A percentile compares a stretch with the other conserved stretches of the same genome.
phyloP scores from a whole-genome alignment of 2,888 invertebrate genomes.

The Dascillus cervinus region DNA sequence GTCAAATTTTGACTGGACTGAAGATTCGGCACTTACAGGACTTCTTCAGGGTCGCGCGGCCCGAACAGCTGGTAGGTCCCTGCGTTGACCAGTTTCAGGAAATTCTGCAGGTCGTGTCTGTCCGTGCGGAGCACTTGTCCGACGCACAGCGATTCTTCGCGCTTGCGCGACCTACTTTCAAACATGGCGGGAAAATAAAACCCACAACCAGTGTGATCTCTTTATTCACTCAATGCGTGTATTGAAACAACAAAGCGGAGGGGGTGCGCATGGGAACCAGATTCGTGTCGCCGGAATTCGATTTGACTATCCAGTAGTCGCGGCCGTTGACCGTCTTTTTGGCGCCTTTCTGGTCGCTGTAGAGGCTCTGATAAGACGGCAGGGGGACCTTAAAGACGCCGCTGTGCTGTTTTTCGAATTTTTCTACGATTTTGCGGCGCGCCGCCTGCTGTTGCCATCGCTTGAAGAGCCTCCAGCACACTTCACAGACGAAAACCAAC shows the following conservation, averaged over 20 bases:
- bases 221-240: constrained; percentile 33
- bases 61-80: constrained; percentile 33
- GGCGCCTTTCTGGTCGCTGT: constrained; percentile 10
- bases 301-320: constrained; percentile 63
- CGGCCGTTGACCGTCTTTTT: constrained; percentile 55
- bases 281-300: constrained; percentile 54
- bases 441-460: not conserved
- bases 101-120: constrained; percentile 25
- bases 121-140: constrained; percentile 16
- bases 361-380: constrained; percentile 58
- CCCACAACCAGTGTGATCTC: not conserved
- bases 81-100: constrained; percentile 24
- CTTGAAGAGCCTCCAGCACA: constrained; percentile 28
- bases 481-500: constrained; percentile 56
- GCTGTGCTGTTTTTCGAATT: constrained; percentile 1
- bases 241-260: constrained; percentile 69
- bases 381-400: constrained; percentile 45
- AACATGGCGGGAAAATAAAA: too few relatives aligned
- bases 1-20: not conserved
- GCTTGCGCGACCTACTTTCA: too few relatives aligned
- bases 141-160: too few relatives aligned
- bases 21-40: constrained; percentile 28
- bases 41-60: constrained; percentile 23
- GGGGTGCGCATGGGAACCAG: constrained; percentile 68
- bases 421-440: constrained; percentile 3